Conservation (phyloP, 2,797 vertebrate species). For the Cirrhinus mrigala region DNA sequence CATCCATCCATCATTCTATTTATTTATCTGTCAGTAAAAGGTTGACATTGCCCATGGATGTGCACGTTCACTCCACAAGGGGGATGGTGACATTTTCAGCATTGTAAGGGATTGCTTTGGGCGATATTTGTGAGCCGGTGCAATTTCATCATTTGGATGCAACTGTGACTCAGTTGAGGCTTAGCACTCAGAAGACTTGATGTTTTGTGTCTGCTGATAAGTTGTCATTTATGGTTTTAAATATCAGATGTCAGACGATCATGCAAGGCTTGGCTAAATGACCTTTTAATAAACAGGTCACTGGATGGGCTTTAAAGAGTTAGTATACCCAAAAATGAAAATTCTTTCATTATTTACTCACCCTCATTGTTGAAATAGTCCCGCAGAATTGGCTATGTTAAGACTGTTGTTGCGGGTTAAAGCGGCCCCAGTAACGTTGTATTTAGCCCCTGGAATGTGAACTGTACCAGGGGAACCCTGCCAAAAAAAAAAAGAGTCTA, state of each 20-base stretch:
- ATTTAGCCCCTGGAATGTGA: too few species aligned
- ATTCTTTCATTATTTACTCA: too few species aligned
- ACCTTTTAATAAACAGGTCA: not conserved
- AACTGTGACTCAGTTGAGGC: not conserved
- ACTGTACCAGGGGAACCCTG: too few species aligned
- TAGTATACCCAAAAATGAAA: too few species aligned
- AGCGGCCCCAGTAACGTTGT: too few species aligned
- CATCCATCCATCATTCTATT: not conserved
- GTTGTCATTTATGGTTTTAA: not conserved
- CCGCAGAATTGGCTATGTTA: too few species aligned
- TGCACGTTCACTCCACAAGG: not conserved
- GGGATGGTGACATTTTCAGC: not conserved
- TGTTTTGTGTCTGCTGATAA: not conserved
- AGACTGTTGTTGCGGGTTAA: too few species aligned
- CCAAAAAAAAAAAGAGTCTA: too few species aligned
- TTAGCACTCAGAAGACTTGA: not conserved
- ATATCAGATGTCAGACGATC: not conserved
- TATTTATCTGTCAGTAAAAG: not conserved
- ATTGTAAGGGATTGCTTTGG: not conserved
- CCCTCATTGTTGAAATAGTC: too few species aligned
- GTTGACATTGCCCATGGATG: slow-evolving; percentile 10
- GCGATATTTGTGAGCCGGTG: not conserved
- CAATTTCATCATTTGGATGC: slow-evolving; percentile 7
- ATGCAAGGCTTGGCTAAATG: not conserved
- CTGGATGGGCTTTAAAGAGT: too few species aligned